Evolutionary conservation across 2,888 invertebrate species (phyloP), one percentile per base, ranked within the genome.

Genomic region (Pandemis corylana): DNA sequence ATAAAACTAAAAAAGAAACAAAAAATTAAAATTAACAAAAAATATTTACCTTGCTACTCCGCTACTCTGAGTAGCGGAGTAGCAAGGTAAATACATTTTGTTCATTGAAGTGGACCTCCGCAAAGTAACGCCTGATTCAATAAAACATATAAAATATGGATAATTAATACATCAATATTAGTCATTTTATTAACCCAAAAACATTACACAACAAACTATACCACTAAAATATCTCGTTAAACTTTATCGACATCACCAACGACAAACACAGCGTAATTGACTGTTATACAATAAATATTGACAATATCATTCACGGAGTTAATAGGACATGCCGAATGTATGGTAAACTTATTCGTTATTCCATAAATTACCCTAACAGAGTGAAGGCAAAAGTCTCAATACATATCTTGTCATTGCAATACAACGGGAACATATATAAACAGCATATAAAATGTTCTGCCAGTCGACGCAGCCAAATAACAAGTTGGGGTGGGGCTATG

Each of bases 371-470:
- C 78, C 80, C 70, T 79, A 77, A 81, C 82, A 80, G 82, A 81
- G 79, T 79, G 68, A 78, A 70, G 75, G 76, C 77, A 77, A 80
- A 56, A 81, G 78, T 79, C 81, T 78, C 78, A 79, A 83, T 83
- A 81, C 81, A 66, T 63, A 63, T 67, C 53, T 84, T 83, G 85
- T 87, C 87, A 87, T 85, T 87, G 82, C 82, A 81, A 80, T 78
- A 79, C 78, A 79, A 80, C 80, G 80, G 78, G 71, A 41, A 69
- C 62, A 86, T 80, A 85, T 80, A 88, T 88, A 88, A 89, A 90
- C 85, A 87, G 84, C 82, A 82, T 83, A 88, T 88, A 87, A 90
- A 89, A 89, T 89, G 90, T 90, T 89, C 88, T 84, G 80, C 83
- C 88, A 85, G 89, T 89, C 86, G 88, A 81, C 80, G 82, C 81